Percentiles rank a stretch among this genome's conserved stretches.
Conservation (phyloP, 2,797 vertebrate species). For the Pachyuromys duprasi region DNA sequence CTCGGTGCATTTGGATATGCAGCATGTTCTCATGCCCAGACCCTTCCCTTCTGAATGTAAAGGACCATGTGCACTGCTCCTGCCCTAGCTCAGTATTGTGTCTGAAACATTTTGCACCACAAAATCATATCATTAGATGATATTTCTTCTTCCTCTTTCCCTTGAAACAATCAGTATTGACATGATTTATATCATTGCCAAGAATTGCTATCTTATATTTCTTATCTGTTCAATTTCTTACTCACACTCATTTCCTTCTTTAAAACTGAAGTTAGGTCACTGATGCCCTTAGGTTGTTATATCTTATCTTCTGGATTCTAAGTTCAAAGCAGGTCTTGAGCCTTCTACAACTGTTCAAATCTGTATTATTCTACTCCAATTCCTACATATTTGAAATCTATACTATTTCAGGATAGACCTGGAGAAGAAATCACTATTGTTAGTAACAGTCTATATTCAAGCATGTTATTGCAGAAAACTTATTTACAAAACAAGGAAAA, state of each 20-base stretch:
- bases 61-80: background rate
- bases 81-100: background rate
- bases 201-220: constrained; percentile 22
- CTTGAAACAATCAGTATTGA: background rate
- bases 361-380: background rate
- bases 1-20: background rate
- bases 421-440: background rate
- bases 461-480: background rate
- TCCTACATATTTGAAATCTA: constrained; percentile 20
- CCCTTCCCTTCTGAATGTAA: background rate
- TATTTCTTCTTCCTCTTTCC: background rate
- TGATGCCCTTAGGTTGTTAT: background rate
- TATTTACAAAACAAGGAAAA: background rate
- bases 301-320: background rate
- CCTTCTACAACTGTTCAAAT: background rate
- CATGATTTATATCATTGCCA: background rate
- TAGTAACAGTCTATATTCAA: background rate
- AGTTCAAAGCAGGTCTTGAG: background rate
- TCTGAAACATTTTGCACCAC: background rate
- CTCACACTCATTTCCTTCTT: background rate
- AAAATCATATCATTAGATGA: background rate
- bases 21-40: background rate
- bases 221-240: background rate
- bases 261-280: constrained; percentile 29
- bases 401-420: background rate